phyloP scores from a whole-genome alignment of 2,888 invertebrate genomes.

The Cordylochernes scorpioides region DNA sequence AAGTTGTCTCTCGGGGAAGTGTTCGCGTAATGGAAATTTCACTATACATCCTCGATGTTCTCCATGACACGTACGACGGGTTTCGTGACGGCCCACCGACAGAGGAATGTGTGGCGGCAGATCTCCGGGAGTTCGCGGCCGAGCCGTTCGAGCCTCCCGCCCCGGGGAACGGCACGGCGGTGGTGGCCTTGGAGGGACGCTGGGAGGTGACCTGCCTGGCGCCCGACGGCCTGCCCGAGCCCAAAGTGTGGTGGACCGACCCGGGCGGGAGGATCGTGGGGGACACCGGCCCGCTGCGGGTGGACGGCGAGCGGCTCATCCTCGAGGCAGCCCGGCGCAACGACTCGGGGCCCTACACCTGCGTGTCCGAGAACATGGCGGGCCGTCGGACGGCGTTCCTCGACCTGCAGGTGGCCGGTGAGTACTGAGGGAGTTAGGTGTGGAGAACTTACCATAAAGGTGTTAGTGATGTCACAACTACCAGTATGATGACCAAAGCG shows the following conservation, averaged over 20 bases:
- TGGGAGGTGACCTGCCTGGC: constrained; percentile 37
- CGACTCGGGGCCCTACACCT: constrained; percentile 38
- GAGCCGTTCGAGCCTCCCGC: constrained; percentile 10
- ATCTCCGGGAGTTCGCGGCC: constrained; percentile 25
- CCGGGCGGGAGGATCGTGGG: constrained; percentile 29
- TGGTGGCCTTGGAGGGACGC: constrained; percentile 30
- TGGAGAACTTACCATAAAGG: no score
- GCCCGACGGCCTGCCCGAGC: constrained; percentile 33
- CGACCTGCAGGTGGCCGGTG: constrained; percentile 33
- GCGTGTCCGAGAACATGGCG: constrained; percentile 38
- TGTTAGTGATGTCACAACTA: neutral
- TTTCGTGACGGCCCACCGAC: no score
- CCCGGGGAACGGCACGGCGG: constrained; percentile 11
- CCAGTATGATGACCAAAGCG: neutral
- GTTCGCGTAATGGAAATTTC: no score
- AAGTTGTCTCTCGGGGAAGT: no score
- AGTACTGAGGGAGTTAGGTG: no score
- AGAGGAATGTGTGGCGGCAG: no score
- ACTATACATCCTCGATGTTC: no score
- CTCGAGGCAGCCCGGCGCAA: constrained; percentile 29
- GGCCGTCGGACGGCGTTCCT: constrained; percentile 31
- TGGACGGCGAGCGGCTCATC: constrained; percentile 24
- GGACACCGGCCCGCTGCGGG: constrained; percentile 17
- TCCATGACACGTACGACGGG: no score
- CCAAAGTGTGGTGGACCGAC: constrained; percentile 33